Base-by-base conservation (phyloP, 2,113 vertebrate species). In the Fregata magnificens region DNA sequence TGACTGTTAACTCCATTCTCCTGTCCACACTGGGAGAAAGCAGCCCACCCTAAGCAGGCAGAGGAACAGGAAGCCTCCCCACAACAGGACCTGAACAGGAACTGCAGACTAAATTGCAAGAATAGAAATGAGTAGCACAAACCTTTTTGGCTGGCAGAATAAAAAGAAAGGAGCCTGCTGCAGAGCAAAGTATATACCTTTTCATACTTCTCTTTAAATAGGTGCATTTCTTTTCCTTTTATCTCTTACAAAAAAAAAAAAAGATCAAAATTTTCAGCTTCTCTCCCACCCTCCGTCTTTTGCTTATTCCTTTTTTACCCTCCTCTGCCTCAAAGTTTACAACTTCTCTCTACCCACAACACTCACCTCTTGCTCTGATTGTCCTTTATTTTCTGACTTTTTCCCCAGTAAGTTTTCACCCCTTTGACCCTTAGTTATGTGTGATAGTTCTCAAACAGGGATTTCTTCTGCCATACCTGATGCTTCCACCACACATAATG, bases 401-500 rank as follows among this genome's bases (percentile, higher is more conserved):
- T 42, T 52, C 17, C 91, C 53, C 49, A 34, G 12, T 50, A 91
- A 32, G 26, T 89, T 93, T 91, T 80, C 36, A 77, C 53, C 69
- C 77, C 73, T 91, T 52, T 85, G 63, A 74, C 81, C 36, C n/a
- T 90, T 42, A 76, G n/a, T 85, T 89, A 85, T 22, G 78, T 4
- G n/a, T 88, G 86, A 91, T 9, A 89, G 69, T 32, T 93, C 61
- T 96, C 80, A 91, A 82, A 62, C 0, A 76, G 70, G 65, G 86
- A 84, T 85, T 95, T 94, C 73, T 94, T 96, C 86, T 94, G 83
- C 40, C 4, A 7, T 78, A 95, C 62, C 79, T 95, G 95, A 94
- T 93, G 91, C 89, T 91, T 96, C 93, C 86, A 93, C 47, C 86
- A 96, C 91, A 97, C 81, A 55, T 58, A 81, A 69, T 94, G 86